phyloP scores from a whole-genome alignment of 2,888 invertebrate genomes.

The Boloria selene region DNA sequence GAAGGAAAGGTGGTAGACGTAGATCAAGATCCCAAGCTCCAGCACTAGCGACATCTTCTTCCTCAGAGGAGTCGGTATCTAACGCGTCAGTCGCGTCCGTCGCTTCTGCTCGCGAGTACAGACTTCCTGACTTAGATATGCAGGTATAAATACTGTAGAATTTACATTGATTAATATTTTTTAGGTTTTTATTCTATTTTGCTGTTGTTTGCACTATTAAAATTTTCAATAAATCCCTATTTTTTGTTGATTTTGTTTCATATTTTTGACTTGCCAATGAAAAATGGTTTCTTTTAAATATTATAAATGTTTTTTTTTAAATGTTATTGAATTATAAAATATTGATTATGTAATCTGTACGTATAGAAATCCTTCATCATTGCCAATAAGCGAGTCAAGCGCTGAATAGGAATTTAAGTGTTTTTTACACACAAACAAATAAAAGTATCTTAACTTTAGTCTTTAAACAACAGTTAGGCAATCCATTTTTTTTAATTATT shows the following conservation, averaged over 20 bases:
- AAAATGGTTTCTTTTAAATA: too few relatives aligned
- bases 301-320: too few relatives aligned
- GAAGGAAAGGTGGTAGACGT: slow-evolving; percentile 65
- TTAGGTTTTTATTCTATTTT: background rate
- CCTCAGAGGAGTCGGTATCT: slow-evolving; percentile 72
- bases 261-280: background rate
- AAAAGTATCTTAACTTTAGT: too few relatives aligned
- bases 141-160: slow-evolving; percentile 53
- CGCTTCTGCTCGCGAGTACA: slow-evolving; percentile 70
- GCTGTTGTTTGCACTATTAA: background rate
- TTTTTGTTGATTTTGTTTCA: background rate
- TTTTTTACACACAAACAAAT: too few relatives aligned
- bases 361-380: too few relatives aligned
- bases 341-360: too few relatives aligned
- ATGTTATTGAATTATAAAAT: too few relatives aligned
- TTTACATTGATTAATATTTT: background rate
- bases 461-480: too few relatives aligned
- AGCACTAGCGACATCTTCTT: slow-evolving; percentile 66
- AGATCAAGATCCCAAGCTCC: slow-evolving; percentile 74
- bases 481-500: too few relatives aligned
- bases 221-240: background rate
- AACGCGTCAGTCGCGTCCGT: slow-evolving; percentile 74
- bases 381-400: too few relatives aligned
- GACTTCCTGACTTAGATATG: slow-evolving; percentile 70
- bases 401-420: too few relatives aligned